Conservation (phyloP, 2,888 invertebrate genomes). For the Ceratothoa steindachneri region DNA sequence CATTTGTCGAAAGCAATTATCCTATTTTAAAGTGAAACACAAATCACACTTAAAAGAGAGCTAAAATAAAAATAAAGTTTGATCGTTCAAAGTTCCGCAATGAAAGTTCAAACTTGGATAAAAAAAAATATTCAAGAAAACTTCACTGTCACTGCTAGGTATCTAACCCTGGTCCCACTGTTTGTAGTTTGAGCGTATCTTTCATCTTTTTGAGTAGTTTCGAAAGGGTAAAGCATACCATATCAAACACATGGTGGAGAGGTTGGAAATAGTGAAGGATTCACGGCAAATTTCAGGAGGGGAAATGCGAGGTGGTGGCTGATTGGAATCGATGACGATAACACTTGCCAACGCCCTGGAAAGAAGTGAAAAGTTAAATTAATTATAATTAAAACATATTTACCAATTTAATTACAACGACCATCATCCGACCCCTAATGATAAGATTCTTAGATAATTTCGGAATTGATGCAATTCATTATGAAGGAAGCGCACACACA, state of each 20-base stretch:
- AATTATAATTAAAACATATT: not conserved
- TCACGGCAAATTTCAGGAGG: no score
- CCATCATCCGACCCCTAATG: not conserved
- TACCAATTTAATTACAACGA: not conserved
- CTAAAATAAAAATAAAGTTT: no score
- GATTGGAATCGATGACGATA: not conserved
- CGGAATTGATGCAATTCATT: no score
- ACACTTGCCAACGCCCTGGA: not conserved
- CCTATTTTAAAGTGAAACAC: no score
- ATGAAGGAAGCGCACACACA: no score
- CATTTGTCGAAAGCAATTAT: no score
- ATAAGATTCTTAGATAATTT: no score
- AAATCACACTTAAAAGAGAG: no score
- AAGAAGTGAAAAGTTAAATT: not conserved
- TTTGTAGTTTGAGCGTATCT: not conserved
- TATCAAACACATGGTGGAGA: not conserved
- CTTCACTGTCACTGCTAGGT: not conserved
- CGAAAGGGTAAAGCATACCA: not conserved
- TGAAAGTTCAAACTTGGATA: not conserved
- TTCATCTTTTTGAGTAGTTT: not conserved
- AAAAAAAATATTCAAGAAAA: not conserved
- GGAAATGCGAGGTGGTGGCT: not conserved
- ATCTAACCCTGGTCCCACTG: conserved; percentile 2
- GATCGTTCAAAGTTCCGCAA: not conserved
- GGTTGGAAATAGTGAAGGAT: no score